These are phyloP conservation scores for Haliaeetus leucogaster DNA, from an alignment of 2,113 vertebrate species.

Conservation along the genomic window DNA sequence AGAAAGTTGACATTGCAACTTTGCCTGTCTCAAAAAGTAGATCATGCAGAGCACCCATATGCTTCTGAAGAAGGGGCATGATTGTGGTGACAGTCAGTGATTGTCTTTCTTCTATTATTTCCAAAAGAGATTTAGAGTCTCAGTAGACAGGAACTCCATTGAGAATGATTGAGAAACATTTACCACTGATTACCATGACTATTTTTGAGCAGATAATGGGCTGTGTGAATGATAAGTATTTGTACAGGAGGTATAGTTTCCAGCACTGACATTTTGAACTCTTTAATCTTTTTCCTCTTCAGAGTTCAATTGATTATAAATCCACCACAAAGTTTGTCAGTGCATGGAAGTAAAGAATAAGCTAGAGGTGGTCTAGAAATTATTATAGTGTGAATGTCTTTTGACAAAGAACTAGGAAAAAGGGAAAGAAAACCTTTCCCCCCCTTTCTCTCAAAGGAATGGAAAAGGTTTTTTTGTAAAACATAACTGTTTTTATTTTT, in stretches of 20 bases:
- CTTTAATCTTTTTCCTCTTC: not conserved
- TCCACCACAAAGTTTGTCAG: not conserved
- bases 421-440: not conserved
- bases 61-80: not conserved
- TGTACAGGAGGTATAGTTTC: not conserved
- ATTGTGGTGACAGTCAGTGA: not conserved
- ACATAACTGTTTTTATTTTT: not conserved
- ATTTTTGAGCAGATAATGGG: not conserved
- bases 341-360: not conserved
- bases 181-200: not conserved
- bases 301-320: not conserved
- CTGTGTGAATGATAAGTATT: not conserved
- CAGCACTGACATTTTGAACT: not conserved
- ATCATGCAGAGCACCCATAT: not conserved
- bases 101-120: not conserved
- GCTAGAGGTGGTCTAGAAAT: not conserved
- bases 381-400: not conserved
- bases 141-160: not conserved
- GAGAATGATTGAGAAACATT: slow-evolving; percentile 6
- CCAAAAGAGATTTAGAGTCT: not conserved
- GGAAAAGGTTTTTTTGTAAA: not conserved
- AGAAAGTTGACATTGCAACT: not conserved
- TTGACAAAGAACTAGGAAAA: not conserved
- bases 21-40: not conserved
- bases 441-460: not conserved